Evolutionary conservation across 2,113 vertebrate species (phyloP).

Genomic region (Thomomys bottae): DNA sequence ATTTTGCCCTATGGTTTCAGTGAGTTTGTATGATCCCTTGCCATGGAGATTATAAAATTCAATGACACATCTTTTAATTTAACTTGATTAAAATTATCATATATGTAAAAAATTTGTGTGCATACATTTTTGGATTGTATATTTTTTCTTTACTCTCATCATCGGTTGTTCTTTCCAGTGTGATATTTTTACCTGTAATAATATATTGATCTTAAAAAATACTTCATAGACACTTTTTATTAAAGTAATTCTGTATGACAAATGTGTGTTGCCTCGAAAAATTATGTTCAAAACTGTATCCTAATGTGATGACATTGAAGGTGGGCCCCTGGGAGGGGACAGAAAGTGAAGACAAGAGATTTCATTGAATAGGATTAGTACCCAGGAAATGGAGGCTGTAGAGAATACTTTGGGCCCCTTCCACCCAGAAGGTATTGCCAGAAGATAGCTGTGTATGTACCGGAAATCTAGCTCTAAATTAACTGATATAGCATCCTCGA

Average conservation of each 20-base stretch:
- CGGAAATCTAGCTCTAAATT: background rate
- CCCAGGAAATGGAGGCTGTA: background rate
- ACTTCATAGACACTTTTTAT: background rate
- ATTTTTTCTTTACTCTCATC: background rate
- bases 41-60: background rate
- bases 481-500: background rate
- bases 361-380: background rate
- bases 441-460: background rate
- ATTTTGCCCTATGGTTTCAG: background rate
- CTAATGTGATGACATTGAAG: too few species aligned
- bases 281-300: background rate
- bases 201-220: background rate
- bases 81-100: background rate
- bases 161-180: background rate
- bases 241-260: background rate
- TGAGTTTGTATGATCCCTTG: background rate
- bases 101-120: background rate
- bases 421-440: too few species aligned
- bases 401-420: background rate
- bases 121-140: background rate
- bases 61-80: background rate
- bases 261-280: background rate
- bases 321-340: too few species aligned
- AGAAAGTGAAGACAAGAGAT: background rate
- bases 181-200: background rate